Percentiles rank a stretch among this genome's conserved stretches.
Conservation (phyloP, 30 jellyfish, hydroid and myxozoan species). For the Aurelia coerulea region DNA sequence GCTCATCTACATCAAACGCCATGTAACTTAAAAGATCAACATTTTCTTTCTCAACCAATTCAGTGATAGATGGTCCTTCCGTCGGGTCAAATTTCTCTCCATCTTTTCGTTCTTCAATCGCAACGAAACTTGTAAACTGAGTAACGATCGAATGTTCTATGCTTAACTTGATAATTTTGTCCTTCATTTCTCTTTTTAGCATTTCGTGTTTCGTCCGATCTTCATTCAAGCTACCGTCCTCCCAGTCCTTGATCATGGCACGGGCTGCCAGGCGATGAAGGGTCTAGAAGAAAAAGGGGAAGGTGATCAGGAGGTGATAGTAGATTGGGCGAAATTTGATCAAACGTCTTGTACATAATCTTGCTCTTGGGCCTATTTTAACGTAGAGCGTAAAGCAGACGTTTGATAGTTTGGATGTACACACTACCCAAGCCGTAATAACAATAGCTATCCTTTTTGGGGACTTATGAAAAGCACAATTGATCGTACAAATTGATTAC, state of each 20-base stretch:
- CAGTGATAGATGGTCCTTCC: conserved; percentile 64
- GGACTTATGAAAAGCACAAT: too few relatives aligned
- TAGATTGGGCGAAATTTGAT: background rate
- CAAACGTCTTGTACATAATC: too few relatives aligned
- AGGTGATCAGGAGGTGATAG: too few relatives aligned
- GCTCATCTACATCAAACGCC: conserved; percentile 63
- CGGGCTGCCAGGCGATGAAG: conserved; percentile 94
- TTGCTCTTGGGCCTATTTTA: too few relatives aligned
- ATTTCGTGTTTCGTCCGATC: conserved; percentile 83
- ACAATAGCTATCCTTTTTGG: too few relatives aligned
- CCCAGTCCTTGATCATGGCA: conserved; percentile 92
- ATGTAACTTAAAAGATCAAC: conserved; percentile 71
- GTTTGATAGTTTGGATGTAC: too few relatives aligned
- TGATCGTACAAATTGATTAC: too few relatives aligned
- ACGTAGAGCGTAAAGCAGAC: too few relatives aligned
- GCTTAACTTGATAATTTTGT: conserved; percentile 73
- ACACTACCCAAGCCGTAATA: too few relatives aligned
- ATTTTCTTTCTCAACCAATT: conserved; percentile 64
- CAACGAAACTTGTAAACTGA: conserved; percentile 92
- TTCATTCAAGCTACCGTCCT: conserved; percentile 81
- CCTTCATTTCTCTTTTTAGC: conserved; percentile 80
- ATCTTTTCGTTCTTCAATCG: conserved; percentile 89
- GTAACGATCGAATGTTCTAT: conserved; percentile 86
- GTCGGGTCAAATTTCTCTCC: conserved; percentile 40
- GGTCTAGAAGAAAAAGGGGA: conserved; percentile 31